Percentiles rank a stretch among this genome's conserved stretches.
Evolutionary conservation across 1,140 invertebrate species (phyloP).

Genomic region (Macrotrachela quadricornifera): DNA sequence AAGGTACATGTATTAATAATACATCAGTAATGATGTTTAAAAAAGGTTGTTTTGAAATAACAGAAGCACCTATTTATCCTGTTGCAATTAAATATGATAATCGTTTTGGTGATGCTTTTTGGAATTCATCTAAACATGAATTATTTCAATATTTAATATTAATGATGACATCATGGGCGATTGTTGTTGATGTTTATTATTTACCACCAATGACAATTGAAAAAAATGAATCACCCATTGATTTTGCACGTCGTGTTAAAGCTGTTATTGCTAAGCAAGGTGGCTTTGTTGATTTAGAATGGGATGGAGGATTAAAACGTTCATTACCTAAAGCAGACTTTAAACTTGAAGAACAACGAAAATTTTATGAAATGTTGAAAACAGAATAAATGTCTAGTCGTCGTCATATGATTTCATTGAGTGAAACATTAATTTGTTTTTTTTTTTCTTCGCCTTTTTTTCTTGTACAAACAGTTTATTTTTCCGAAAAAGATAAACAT

Average conservation of each 20-base stretch:
- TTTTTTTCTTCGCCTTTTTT: no score
- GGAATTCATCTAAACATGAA: slow-evolving; percentile 77
- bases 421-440: no score
- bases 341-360: no score
- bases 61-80: slow-evolving; percentile 70
- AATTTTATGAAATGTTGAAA: no score
- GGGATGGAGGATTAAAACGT: slow-evolving; percentile 30
- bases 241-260: slow-evolving; percentile 87
- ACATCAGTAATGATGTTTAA: slow-evolving; percentile 99
- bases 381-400: no score
- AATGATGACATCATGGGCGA: slow-evolving; percentile 99
- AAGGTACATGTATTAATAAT: slow-evolving; percentile 96
- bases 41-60: slow-evolving; percentile 95
- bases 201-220: slow-evolving; percentile 68
- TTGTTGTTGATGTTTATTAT: slow-evolving; percentile 98
- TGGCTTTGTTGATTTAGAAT: slow-evolving; percentile 83
- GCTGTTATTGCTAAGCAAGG: slow-evolving; percentile 69
- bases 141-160: slow-evolving; percentile 84
- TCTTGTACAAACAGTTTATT: no score
- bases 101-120: slow-evolving; percentile 94
- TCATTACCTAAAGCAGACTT: no score
- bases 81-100: slow-evolving; percentile 89
- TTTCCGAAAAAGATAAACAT: no score
- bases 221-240: slow-evolving; percentile 43
- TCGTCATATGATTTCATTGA: no score